Conservation (phyloP, 2,113 vertebrate genomes). For the Buteo buteo region DNA sequence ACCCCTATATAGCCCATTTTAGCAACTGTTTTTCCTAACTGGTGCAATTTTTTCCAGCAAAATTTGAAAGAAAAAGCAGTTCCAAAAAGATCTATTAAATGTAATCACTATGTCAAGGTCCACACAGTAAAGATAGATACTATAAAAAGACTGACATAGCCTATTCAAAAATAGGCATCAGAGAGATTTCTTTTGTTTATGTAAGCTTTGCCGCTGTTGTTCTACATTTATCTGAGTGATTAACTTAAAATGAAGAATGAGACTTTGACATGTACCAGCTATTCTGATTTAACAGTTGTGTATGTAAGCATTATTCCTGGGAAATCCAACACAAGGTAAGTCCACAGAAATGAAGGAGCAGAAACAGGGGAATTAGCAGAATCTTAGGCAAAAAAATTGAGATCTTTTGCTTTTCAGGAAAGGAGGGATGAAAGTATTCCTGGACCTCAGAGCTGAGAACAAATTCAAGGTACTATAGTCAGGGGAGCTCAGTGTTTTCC, state of each 20-base stretch:
- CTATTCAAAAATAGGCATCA: not conserved
- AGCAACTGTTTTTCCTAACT: not conserved
- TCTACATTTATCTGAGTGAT: not conserved
- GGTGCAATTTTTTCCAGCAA: not conserved
- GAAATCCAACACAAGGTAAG: not conserved
- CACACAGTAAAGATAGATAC: not conserved
- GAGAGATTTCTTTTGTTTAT: not conserved
- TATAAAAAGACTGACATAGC: not conserved
- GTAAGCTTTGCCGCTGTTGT: not conserved
- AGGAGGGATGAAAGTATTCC: not conserved
- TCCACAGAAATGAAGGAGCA: not conserved
- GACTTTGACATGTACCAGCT: not conserved
- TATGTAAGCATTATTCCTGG: not conserved
- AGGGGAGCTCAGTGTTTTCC: not conserved
- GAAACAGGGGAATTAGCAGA: not conserved
- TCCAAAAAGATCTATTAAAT: not conserved
- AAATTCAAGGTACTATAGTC: not conserved
- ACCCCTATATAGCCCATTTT: fast-evolving
- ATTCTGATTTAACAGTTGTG: not conserved
- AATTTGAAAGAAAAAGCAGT: not conserved
- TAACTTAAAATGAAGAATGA: not conserved
- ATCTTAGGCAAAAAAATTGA: fast-evolving
- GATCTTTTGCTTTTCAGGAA: not conserved
- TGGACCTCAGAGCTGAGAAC: not conserved
- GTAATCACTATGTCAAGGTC: not conserved